Conservation (phyloP, 1,140 invertebrate species). For the Lordiphosa collinella region DNA sequence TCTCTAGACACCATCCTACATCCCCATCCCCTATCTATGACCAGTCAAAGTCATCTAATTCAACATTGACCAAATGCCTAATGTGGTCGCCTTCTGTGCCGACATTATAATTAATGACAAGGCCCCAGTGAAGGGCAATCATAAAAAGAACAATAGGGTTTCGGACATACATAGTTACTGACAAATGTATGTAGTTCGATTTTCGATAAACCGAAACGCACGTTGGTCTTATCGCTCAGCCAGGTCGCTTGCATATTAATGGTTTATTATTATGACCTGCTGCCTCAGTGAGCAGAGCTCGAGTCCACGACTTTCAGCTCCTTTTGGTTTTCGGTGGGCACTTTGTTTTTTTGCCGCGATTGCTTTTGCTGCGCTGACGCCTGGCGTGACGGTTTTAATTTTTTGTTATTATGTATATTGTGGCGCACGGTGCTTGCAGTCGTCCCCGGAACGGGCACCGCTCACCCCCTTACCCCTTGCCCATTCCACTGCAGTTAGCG, state of each 20-base stretch:
- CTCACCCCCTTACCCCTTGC: background rate
- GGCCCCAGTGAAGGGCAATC: slow-evolving; percentile 34
- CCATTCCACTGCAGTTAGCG: background rate
- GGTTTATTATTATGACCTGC: slow-evolving; percentile 73
- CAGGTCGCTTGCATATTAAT: slow-evolving; percentile 66
- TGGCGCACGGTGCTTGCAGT: slow-evolving; percentile 56
- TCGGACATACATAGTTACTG: slow-evolving; percentile 7
- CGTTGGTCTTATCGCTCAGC: slow-evolving; percentile 28
- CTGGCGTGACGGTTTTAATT: slow-evolving; percentile 78
- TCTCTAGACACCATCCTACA: background rate
- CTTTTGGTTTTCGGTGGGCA: slow-evolving; percentile 40
- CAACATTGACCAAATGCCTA: slow-evolving; percentile 62
- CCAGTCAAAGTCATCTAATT: slow-evolving; percentile 45
- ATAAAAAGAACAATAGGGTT: slow-evolving; percentile 45
- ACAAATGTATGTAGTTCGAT: slow-evolving; percentile 40
- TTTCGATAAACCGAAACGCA: slow-evolving; percentile 51
- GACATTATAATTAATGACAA: slow-evolving; percentile 76
- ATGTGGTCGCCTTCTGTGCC: slow-evolving; percentile 52
- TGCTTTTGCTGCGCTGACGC: slow-evolving; percentile 59
- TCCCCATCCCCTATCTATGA: background rate
- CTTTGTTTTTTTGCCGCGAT: slow-evolving; percentile 61
- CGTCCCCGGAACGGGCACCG: slow-evolving; percentile 15
- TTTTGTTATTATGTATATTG: slow-evolving; percentile 68
- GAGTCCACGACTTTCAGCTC: slow-evolving; percentile 38
- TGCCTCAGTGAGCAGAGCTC: slow-evolving; percentile 34